phyloP scores from a whole-genome alignment of 2,888 invertebrate genomes.

The Clunio marinus region DNA sequence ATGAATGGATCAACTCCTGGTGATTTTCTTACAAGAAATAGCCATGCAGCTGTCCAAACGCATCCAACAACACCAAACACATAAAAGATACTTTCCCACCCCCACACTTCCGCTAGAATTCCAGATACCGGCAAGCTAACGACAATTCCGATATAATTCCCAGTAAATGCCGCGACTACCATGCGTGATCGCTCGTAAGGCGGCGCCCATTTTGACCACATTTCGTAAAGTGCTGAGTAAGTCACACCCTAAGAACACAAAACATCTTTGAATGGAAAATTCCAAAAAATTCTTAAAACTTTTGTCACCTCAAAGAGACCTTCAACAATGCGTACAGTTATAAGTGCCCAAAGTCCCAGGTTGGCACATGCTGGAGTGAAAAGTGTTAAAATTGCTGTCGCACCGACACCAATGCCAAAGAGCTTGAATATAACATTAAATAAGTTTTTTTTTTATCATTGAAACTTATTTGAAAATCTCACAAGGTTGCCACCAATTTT shows the following conservation, averaged over 20 bases:
- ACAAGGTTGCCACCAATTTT: conserved; percentile 77
- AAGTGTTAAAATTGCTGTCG: conserved; percentile 67
- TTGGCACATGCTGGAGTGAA: conserved; percentile 68
- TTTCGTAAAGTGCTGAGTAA: conserved; percentile 27
- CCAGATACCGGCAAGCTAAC: conserved; percentile 77
- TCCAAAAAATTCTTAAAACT: not conserved
- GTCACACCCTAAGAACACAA: conserved; percentile 29
- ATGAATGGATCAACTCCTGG: conserved; percentile 73
- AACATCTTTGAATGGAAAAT: not conserved
- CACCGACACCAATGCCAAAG: conserved; percentile 66
- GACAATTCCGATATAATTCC: conserved; percentile 80
- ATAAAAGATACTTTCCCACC: conserved; percentile 81
- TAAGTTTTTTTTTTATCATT: not conserved
- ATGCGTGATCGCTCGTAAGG: conserved; percentile 65
- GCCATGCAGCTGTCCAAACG: conserved; percentile 71
- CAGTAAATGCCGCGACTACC: conserved; percentile 78
- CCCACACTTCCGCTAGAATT: conserved; percentile 65
- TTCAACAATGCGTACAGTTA: conserved; percentile 65
- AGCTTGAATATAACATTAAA: not conserved
- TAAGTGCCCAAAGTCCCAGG: conserved; percentile 59
- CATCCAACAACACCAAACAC: conserved; percentile 63
- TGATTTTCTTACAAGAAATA: conserved; percentile 64
- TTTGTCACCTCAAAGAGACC: conserved; percentile 61
- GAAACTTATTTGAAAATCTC: not conserved
- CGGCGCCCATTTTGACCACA: conserved; percentile 36